Evolutionary conservation across 1,140 invertebrate genomes (phyloP).

Genomic region (Philopotamus ludificatus): DNA sequence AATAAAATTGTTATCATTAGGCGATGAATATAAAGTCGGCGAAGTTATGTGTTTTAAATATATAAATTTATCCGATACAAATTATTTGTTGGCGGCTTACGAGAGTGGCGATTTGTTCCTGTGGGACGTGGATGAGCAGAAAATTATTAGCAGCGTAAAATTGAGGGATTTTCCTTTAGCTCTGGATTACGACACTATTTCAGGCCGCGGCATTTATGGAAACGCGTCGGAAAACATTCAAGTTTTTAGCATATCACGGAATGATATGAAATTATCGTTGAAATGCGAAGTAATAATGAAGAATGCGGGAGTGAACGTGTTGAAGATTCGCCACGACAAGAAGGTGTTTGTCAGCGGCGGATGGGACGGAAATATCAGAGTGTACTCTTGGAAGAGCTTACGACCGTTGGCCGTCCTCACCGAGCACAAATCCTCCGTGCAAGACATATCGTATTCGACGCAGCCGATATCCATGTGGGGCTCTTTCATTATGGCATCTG

Average conservation of each 20-base stretch:
- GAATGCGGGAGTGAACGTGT: slow-evolving; percentile 69
- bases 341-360: slow-evolving; percentile 74
- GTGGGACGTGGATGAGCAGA: slow-evolving; percentile 65
- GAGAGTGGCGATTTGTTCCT: slow-evolving; percentile 66
- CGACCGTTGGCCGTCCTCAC: slow-evolving; percentile 72
- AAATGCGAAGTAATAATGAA: slow-evolving; percentile 63
- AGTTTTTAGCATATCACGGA: slow-evolving; percentile 58
- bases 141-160: slow-evolving; percentile 59
- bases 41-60: slow-evolving; percentile 65
- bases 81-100: slow-evolving; percentile 62
- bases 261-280: slow-evolving; percentile 58
- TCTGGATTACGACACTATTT: slow-evolving; percentile 65
- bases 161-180: slow-evolving; percentile 67
- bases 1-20: slow-evolving; percentile 50
- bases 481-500: slow-evolving; percentile 70
- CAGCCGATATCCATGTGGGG: slow-evolving; percentile 63
- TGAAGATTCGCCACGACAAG: slow-evolving; percentile 68
- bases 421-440: slow-evolving; percentile 65
- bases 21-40: slow-evolving; percentile 52
- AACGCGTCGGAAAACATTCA: slow-evolving; percentile 61
- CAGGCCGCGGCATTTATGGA: slow-evolving; percentile 64
- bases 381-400: slow-evolving; percentile 77
- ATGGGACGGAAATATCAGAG: slow-evolving; percentile 73
- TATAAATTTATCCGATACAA: slow-evolving; percentile 55
- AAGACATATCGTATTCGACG: slow-evolving; percentile 67